phyloP scores from a whole-genome alignment of 2,113 vertebrate genomes.

The Siniperca knerii region DNA sequence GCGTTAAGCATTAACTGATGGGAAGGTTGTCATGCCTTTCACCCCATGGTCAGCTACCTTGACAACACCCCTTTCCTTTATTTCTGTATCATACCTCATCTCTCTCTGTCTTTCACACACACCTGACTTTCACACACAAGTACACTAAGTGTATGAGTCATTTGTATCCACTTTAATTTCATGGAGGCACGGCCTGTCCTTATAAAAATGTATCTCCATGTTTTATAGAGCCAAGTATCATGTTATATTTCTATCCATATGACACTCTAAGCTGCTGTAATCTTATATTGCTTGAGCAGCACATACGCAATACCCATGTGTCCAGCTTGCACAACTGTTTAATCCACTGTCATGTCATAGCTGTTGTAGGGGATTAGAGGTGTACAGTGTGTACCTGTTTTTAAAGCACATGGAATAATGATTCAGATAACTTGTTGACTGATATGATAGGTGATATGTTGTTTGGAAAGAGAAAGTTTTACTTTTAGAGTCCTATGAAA shows the following conservation, averaged over 20 bases:
- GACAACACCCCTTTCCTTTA: background rate
- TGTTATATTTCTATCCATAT: conserved; percentile 30
- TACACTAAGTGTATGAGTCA: conserved; percentile 32
- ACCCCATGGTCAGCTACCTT: conserved; percentile 29
- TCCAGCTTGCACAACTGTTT: conserved; percentile 25
- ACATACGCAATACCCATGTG: conserved; percentile 22
- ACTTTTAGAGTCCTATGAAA: background rate
- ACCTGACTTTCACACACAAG: conserved; percentile 49
- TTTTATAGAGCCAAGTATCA: conserved; percentile 55
- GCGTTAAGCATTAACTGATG: conserved; percentile 57
- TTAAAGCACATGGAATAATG: background rate
- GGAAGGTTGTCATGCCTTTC: conserved; percentile 30
- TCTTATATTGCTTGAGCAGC: conserved; percentile 21
- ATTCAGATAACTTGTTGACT: background rate
- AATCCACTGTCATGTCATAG: conserved; percentile 34
- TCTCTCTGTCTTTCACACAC: conserved; percentile 6
- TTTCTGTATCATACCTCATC: conserved; percentile 12
- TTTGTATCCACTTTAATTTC: conserved; percentile 55
- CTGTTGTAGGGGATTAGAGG: conserved; percentile 17
- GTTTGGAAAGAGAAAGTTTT: background rate
- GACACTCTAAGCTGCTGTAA: conserved; percentile 20
- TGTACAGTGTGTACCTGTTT: conserved; percentile 7
- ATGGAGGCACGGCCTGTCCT: conserved; percentile 12
- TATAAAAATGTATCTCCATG: conserved; percentile 22
- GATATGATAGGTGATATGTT: background rate